These are phyloP conservation scores for Drosophila longiperda DNA, from an alignment of 2,888 invertebrate species.

Conservation along the genomic window DNA sequence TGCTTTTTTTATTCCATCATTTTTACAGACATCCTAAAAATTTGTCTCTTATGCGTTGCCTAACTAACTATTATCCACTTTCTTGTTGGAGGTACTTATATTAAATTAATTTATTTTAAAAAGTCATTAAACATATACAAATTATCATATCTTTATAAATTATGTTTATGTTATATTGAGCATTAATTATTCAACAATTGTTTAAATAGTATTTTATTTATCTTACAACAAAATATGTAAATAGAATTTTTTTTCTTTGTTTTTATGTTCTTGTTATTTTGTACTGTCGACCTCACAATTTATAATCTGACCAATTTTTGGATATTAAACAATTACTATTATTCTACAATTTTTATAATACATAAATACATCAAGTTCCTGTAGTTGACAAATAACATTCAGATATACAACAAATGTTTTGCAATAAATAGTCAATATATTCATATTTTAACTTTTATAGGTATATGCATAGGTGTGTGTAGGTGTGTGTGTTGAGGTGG, in stretches of 20 bases:
- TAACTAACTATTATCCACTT: slow-evolving; percentile 36
- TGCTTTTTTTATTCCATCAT: neutral
- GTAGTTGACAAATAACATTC: slow-evolving; percentile 59
- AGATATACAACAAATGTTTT: slow-evolving; percentile 31
- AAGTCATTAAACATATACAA: neutral
- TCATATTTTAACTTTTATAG: slow-evolving; percentile 12
- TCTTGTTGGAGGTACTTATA: neutral
- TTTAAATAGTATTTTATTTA: neutral
- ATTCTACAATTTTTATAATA: slow-evolving; percentile 11
- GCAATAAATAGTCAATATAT: slow-evolving; percentile 23
- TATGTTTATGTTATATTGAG: slow-evolving; percentile 1
- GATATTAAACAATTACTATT: slow-evolving; percentile 1
- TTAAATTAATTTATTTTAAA: neutral
- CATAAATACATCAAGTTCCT: slow-evolving; percentile 52
- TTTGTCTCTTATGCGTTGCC: slow-evolving; percentile 29
- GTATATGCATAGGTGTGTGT: slow-evolving; percentile 8
- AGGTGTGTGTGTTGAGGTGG: neutral
- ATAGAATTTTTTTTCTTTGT: neutral
- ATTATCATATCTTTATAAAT: neutral
- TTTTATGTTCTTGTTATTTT: slow-evolving; percentile 12
- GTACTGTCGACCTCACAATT: slow-evolving; percentile 26
- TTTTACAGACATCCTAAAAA: slow-evolving; percentile 23
- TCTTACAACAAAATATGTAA: neutral
- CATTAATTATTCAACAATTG: slow-evolving; percentile 11
- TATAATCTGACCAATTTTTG: slow-evolving; percentile 18